Percentiles rank a stretch among this genome's conserved stretches.
Conservation (phyloP, 2,113 vertebrate species). For the Pseudorhombus dupliciocellatus region DNA sequence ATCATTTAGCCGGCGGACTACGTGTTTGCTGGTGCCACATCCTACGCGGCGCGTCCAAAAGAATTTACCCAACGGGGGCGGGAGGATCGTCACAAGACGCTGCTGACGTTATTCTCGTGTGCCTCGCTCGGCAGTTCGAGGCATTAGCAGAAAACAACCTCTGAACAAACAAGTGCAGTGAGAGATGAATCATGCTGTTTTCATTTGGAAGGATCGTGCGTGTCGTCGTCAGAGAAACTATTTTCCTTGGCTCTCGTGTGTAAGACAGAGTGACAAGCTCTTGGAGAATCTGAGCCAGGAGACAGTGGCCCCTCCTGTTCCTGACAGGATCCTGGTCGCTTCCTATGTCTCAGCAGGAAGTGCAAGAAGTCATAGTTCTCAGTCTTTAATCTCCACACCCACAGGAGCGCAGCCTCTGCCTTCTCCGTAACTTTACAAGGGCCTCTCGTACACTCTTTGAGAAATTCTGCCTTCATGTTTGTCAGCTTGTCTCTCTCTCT, state of each 20-base stretch:
- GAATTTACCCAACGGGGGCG: slow-evolving; percentile 70
- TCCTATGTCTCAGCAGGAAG: slow-evolving; percentile 82
- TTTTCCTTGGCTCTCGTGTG: slow-evolving; percentile 8
- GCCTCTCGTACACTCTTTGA: not conserved
- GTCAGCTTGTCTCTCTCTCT: slow-evolving; percentile 20
- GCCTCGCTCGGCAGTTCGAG: slow-evolving; percentile 13
- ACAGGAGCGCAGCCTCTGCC: slow-evolving; percentile 42
- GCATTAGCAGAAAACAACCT: slow-evolving; percentile 12
- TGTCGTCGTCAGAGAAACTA: not conserved
- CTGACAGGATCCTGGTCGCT: slow-evolving; percentile 79
- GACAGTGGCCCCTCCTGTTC: slow-evolving; percentile 70
- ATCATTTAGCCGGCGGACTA: slow-evolving; percentile 65
- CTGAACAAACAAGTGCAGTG: slow-evolving; percentile 12
- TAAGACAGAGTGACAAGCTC: slow-evolving; percentile 43
- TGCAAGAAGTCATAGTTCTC: slow-evolving; percentile 71
- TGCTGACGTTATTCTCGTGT: slow-evolving; percentile 21
- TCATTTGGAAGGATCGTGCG: slow-evolving; percentile 10
- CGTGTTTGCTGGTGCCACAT: slow-evolving; percentile 62
- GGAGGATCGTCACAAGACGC: slow-evolving; percentile 59
- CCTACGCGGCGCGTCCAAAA: slow-evolving; percentile 62
- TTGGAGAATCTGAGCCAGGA: slow-evolving; percentile 62
- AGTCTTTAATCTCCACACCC: slow-evolving; percentile 62
- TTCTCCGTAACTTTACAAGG: slow-evolving; percentile 34
- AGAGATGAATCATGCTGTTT: slow-evolving; percentile 27
- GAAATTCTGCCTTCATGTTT: slow-evolving; percentile 31